phyloP scores from a whole-genome alignment of 2,888 invertebrate genomes.

The Linyphia triangularis region DNA sequence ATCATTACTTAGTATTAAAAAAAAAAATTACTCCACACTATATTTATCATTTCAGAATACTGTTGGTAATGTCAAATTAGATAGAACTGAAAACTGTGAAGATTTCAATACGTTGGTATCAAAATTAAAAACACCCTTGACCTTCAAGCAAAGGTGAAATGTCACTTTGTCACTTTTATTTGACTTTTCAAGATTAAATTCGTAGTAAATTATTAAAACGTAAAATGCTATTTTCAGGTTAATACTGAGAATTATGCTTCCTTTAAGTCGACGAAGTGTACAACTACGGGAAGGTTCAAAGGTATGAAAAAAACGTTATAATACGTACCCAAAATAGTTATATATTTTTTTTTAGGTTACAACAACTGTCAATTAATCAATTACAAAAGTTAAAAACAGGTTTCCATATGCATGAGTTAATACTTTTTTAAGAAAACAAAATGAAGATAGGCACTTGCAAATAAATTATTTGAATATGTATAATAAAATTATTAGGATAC shows the following conservation, averaged over 20 bases:
- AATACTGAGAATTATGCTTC: conserved; percentile 11
- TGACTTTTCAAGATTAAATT: no score
- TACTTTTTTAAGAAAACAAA: no score
- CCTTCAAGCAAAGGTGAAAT: not conserved
- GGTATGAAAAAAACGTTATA: not conserved
- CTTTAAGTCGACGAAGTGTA: conserved; percentile 6
- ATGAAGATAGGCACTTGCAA: not conserved
- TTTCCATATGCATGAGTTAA: no score
- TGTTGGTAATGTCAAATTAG: not conserved
- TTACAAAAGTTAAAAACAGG: no score
- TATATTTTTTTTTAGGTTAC: no score
- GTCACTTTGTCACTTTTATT: not conserved
- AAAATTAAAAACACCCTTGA: not conserved
- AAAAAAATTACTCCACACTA: no score
- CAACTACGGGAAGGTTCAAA: conserved; percentile 13
- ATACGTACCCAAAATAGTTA: no score
- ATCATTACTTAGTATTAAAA: no score
- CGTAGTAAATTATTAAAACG: not conserved
- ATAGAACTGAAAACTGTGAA: not conserved
- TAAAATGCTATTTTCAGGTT: no score
- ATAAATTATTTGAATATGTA: not conserved
- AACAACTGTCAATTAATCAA: no score
- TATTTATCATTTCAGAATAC: not conserved
- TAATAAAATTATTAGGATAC: no score
- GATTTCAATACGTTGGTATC: not conserved